Conservation (phyloP, 2,888 invertebrate species). For the Sympetrum striolatum region DNA sequence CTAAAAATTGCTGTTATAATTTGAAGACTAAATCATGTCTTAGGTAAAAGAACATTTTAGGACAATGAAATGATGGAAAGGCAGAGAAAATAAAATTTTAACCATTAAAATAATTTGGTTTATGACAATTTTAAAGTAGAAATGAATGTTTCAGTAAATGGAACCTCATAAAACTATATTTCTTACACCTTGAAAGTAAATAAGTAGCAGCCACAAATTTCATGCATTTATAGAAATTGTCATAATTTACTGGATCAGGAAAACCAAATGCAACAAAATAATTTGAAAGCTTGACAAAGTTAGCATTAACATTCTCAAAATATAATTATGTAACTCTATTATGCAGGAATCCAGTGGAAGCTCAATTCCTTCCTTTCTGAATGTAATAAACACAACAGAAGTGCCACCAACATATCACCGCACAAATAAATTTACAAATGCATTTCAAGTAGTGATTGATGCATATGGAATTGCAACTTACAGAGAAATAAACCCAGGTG, state of each 20-base stretch:
- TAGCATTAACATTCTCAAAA: neutral
- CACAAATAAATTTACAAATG: constrained; percentile 89
- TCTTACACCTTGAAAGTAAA: no score
- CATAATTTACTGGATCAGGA: no score
- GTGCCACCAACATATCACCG: constrained; percentile 91
- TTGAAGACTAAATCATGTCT: no score
- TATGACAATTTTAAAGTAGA: no score
- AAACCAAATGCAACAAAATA: neutral
- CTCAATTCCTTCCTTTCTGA: constrained; percentile 90
- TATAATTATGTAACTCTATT: neutral
- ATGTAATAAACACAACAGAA: constrained; percentile 81
- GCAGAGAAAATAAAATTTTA: no score
- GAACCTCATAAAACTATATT: no score
- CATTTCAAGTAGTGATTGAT: constrained; percentile 93
- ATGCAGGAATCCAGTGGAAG: constrained; percentile 76
- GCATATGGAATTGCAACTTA: constrained; percentile 93
- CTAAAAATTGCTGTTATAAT: no score
- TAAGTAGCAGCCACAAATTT: neutral
- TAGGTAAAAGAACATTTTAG: no score
- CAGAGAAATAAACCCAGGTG: constrained; percentile 89
- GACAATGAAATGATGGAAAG: no score
- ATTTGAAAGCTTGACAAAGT: neutral
- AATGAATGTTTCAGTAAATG: no score
- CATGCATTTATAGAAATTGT: neutral
- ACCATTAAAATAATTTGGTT: no score